A percentile compares a stretch with the other conserved stretches of the same genome.
Evolutionary conservation across 2,113 vertebrate genomes (phyloP).

Genomic region (Alethe diademata): DNA sequence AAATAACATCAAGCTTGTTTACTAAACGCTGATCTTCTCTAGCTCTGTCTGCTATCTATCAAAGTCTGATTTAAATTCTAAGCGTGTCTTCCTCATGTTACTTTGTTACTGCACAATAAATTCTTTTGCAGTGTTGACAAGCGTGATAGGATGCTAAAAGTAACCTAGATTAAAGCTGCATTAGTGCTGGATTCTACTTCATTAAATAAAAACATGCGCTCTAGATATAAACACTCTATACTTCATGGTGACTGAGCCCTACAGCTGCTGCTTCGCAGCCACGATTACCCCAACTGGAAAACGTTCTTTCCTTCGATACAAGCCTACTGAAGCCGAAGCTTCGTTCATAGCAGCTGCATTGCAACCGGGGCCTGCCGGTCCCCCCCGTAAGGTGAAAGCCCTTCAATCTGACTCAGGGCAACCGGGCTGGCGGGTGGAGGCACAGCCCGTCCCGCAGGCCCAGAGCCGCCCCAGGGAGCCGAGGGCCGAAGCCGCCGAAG

Average conservation of each 20-base stretch:
- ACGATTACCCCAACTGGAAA: rapidly evolving
- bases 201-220: not conserved
- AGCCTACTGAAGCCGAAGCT: not conserved
- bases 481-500: not conserved
- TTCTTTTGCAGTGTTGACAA: not conserved
- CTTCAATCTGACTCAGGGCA: rapidly evolving
- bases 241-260: rapidly evolving
- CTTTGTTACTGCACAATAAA: not conserved
- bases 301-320: rapidly evolving
- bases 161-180: not conserved
- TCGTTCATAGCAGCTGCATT: rapidly evolving
- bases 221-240: not conserved
- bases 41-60: not conserved
- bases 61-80: not conserved
- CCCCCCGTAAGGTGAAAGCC: rapidly evolving
- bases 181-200: not conserved
- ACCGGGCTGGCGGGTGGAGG: rapidly evolving
- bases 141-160: not conserved
- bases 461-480: too few relatives aligned
- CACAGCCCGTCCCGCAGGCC: not conserved
- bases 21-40: not conserved
- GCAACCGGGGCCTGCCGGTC: not conserved
- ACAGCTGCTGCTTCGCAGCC: not conserved
- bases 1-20: not conserved
- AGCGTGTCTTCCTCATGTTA: not conserved